Conservation (phyloP, 2,797 vertebrate genomes). For the Ibycter americanus region DNA sequence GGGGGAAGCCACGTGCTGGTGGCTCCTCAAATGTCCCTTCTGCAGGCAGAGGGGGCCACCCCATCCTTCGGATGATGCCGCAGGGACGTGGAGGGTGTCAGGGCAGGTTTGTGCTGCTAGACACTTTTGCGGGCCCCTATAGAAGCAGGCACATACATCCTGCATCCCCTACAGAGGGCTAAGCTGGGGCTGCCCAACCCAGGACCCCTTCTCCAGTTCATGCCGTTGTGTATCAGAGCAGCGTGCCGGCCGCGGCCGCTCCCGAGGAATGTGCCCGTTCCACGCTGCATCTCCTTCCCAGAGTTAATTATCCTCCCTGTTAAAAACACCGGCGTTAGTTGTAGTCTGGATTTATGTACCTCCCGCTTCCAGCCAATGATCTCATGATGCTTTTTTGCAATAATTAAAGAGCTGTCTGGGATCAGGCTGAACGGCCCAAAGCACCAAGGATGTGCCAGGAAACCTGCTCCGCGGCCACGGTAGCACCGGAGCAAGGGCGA, state of each 20-base stretch:
- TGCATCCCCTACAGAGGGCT: neutral
- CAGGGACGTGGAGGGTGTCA: neutral
- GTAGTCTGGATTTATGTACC: neutral
- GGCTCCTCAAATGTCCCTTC: neutral
- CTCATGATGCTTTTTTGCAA: neutral
- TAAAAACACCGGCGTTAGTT: neutral
- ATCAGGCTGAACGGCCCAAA: neutral
- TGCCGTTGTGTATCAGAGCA: neutral
- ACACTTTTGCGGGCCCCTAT: neutral
- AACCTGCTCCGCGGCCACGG: neutral
- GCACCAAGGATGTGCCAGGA: neutral
- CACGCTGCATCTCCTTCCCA: neutral
- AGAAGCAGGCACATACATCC: neutral
- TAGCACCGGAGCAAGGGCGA: neutral
- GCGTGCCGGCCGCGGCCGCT: too few species aligned
- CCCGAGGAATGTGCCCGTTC: too few species aligned
- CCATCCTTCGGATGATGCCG: accelerated
- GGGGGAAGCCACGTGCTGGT: accelerated
- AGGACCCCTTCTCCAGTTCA: neutral
- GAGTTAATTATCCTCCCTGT: neutral
- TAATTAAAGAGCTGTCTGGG: neutral
- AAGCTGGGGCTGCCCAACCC: neutral
- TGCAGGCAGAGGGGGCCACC: neutral
- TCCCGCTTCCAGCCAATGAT: neutral
- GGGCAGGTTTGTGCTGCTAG: neutral